phyloP scores from a whole-genome alignment of 2,888 invertebrate genomes.

The Drosophila birchii region DNA sequence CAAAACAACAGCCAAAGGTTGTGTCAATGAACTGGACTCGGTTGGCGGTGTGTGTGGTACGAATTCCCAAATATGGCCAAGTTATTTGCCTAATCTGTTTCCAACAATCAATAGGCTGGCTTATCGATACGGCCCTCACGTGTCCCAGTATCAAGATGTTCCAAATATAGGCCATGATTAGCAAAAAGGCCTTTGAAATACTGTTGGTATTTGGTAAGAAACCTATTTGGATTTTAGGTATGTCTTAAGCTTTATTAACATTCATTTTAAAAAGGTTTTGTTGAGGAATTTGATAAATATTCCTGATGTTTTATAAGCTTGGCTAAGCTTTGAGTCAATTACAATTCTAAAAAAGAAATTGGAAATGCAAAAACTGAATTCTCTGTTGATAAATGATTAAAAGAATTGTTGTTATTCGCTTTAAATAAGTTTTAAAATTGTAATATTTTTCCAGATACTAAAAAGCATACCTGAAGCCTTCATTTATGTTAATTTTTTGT shows the following conservation, averaged over 20 bases:
- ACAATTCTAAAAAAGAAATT: neutral
- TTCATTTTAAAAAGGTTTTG: neutral
- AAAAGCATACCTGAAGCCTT: too few relatives aligned
- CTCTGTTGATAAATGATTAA: neutral
- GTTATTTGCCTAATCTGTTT: conserved; percentile 20
- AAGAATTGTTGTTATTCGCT: too few relatives aligned
- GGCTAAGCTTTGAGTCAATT: neutral
- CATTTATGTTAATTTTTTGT: too few relatives aligned
- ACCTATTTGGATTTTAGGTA: neutral
- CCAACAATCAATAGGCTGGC: neutral
- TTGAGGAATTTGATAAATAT: neutral
- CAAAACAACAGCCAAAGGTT: conserved; percentile 49
- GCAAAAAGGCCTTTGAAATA: neutral
- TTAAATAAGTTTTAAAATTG: too few relatives aligned
- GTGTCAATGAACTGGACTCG: conserved; percentile 52
- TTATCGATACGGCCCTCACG: conserved; percentile 30
- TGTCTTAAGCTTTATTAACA: neutral
- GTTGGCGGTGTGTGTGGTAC: neutral
- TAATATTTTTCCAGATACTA: too few relatives aligned
- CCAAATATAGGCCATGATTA: conserved; percentile 28
- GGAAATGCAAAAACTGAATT: neutral
- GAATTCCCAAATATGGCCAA: conserved; percentile 6
- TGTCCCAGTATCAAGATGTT: conserved; percentile 6
- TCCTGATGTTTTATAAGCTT: neutral
- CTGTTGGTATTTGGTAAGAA: neutral